A percentile compares a stretch with the other conserved stretches of the same genome.
Conservation (phyloP, 2,113 vertebrate species). For the Leptobrachium leishanense region DNA sequence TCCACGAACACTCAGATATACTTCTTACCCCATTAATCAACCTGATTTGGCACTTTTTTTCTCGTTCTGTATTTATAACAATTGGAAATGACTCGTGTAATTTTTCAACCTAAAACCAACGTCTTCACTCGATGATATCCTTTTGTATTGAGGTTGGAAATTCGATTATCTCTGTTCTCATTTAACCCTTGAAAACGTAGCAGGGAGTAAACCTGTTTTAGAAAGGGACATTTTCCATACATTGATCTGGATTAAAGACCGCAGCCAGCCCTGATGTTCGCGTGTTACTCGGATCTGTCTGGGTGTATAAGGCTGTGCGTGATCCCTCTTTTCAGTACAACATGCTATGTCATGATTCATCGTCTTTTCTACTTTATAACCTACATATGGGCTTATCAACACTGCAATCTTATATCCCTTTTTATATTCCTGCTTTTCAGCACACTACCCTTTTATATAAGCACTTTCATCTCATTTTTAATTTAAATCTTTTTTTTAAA, state of each 20-base stretch:
- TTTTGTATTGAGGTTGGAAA: neutral
- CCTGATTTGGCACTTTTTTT: constrained; percentile 54
- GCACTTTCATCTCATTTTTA: too few species aligned
- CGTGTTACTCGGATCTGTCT: too few species aligned
- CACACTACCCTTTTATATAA: too few species aligned
- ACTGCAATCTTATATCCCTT: too few species aligned
- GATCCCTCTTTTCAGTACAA: too few species aligned
- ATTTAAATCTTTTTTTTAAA: too few species aligned
- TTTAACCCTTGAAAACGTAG: neutral
- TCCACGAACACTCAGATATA: constrained; percentile 58
- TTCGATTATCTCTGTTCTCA: neutral
- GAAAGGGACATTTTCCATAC: too few species aligned
- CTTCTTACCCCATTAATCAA: constrained; percentile 62
- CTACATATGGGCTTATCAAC: too few species aligned
- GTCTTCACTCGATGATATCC: constrained; percentile 3
- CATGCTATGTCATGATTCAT: too few species aligned
- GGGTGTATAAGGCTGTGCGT: too few species aligned
- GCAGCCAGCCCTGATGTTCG: neutral
- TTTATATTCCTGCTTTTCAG: too few species aligned
- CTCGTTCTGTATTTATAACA: constrained; percentile 33
- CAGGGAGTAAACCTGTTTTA: neutral
- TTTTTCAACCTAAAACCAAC: constrained; percentile 40
- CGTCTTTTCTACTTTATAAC: too few species aligned
- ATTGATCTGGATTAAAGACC: neutral
- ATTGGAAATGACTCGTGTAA: constrained; percentile 43